Base-by-base conservation (phyloP, 2,888 invertebrate species). In the Caenorhabditis panamensis region DNA sequence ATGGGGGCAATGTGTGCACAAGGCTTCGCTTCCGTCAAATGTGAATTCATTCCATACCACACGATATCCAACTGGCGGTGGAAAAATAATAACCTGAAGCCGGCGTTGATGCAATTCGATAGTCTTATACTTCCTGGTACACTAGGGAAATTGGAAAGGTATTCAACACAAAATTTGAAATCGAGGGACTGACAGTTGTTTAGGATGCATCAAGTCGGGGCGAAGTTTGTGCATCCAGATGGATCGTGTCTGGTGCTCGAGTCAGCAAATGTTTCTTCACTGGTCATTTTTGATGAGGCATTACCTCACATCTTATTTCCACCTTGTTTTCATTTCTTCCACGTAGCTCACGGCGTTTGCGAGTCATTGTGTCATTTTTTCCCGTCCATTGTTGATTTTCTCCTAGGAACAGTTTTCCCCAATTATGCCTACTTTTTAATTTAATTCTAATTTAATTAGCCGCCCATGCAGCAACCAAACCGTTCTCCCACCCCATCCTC, bases 41-140 rank as follows among this genome's bases (percentile, higher is more conserved):
- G 89, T 59, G 86, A 82, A 44, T 84, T 81, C 31, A 88, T 89
- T 36, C 87, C 89, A 13, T 89, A 89, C 78, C 72, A 78, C 53
- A 78, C 77, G 16, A 78, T 82, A 49, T 77, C 87, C 18, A 89
- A 89, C 58, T 89, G 89, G 89, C 79, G 89, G 41, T 87, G 86
- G 86, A 68, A 69, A 49, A 77, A 73, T 58, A 59, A 78, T 47
- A 78, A 82, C 54, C 41, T 68, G 24, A 82, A 68, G 41, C 82
- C 82, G 5, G 64, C 82, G 1, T 37, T 82, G 41, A 73, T 82
- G 72, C 82, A 82, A 51, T 82, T 82, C 54, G 82, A 82, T 53
- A 76, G 75, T 56, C 61, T 77, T 2, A 77, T 78, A 64, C 68
- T 73, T 58, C 82, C 82, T 22, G 82, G 78, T n/a, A 72, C 68